Evolutionary conservation across 1,140 invertebrate genomes (phyloP).

Genomic region (Macrotrachela quadricornifera): DNA sequence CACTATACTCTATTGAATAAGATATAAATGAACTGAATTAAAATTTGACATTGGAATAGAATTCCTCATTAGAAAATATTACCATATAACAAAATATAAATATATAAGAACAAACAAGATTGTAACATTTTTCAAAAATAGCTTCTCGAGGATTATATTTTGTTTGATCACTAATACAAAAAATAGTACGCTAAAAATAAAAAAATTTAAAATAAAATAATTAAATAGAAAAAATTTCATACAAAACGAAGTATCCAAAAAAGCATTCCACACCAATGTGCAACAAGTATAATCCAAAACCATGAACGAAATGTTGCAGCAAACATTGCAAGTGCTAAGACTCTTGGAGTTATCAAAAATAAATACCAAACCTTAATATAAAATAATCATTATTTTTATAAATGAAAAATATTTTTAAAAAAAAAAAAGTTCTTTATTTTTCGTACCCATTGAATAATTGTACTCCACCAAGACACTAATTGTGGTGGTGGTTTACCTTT

Average conservation of each 20-base stretch:
- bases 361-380: constrained; percentile 3
- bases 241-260: constrained; percentile 6
- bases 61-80: too few species aligned
- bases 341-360: constrained; percentile 5
- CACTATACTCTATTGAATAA: too few species aligned
- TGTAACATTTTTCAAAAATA: constrained; percentile 7
- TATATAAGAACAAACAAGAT: constrained; percentile 8
- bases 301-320: constrained; percentile 8
- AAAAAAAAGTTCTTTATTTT: too few species aligned
- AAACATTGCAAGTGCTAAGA: constrained; percentile 4
- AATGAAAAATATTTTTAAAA: too few species aligned
- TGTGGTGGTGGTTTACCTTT: constrained; percentile 3
- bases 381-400: too few species aligned
- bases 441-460: constrained; percentile 2
- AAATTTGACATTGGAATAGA: too few species aligned
- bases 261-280: constrained; percentile 6
- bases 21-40: too few species aligned
- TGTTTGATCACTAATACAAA: constrained; percentile 3
- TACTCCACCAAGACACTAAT: constrained; percentile 1
- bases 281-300: constrained; percentile 7
- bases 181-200: not conserved
- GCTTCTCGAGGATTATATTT: constrained; percentile 1
- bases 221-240: not conserved
- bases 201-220: too few species aligned
- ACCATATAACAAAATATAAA: constrained; percentile 3